A percentile compares a stretch with the other conserved stretches of the same genome.
Conservation (phyloP, 2,888 invertebrate genomes). For the Limenitis camilla region DNA sequence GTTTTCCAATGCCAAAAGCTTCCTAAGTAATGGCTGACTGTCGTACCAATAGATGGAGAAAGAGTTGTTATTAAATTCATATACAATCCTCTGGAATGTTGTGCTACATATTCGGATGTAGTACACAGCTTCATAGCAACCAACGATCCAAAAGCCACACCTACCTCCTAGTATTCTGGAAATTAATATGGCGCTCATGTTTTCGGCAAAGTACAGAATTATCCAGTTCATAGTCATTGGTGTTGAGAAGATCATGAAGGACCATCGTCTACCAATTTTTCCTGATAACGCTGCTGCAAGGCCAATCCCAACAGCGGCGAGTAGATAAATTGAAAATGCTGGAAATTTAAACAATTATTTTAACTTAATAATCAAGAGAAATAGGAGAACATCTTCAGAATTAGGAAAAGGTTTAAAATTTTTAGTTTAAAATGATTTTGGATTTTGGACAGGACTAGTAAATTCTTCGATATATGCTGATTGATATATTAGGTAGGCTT, state of each 20-base stretch:
- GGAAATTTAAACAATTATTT: constrained; percentile 7
- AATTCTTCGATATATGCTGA: no score
- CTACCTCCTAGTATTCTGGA: constrained; percentile 21
- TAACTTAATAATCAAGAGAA: no score
- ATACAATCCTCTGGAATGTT: constrained; percentile 13
- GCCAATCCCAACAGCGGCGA: constrained; percentile 10
- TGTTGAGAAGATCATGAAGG: constrained; percentile 12
- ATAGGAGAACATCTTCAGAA: no score
- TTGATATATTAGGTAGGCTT: neutral
- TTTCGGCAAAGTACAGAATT: constrained; percentile 14
- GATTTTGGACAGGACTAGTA: no score
- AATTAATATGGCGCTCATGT: constrained; percentile 10
- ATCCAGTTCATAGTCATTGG: constrained; percentile 17
- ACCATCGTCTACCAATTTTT: constrained; percentile 17
- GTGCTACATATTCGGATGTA: constrained; percentile 18
- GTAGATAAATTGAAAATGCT: constrained; percentile 13
- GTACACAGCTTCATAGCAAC: constrained; percentile 13
- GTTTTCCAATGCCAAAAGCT: constrained; percentile 22
- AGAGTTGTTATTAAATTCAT: constrained; percentile 19
- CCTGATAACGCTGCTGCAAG: constrained; percentile 13
- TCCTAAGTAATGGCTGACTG: constrained; percentile 17
- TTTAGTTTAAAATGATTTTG: neutral
- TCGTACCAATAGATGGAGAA: constrained; percentile 19
- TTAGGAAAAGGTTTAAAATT: no score
- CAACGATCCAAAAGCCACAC: no score